A percentile compares a stretch with the other conserved stretches of the same genome.
Conservation (phyloP, 2,797 vertebrate species). For the Parotocinclus haroldoi region DNA sequence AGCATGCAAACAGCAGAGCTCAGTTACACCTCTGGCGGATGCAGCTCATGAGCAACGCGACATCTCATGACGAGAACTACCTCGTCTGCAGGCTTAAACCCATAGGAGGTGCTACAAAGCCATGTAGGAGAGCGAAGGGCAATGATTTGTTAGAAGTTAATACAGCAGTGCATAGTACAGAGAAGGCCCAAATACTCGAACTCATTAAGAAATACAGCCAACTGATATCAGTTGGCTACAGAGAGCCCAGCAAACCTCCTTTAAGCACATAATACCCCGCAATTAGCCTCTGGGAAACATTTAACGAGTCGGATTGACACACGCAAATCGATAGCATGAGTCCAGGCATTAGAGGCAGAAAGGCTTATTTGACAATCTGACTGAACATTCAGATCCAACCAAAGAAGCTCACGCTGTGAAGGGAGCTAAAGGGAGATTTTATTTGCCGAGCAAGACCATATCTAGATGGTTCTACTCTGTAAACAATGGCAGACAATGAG, state of each 20-base stretch:
- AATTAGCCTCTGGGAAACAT: conserved; percentile 43
- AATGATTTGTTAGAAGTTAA: too few relatives aligned
- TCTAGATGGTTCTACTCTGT: conserved; percentile 24
- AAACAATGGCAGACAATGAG: conserved; percentile 28
- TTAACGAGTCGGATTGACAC: conserved; percentile 34
- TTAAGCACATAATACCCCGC: conserved; percentile 48
- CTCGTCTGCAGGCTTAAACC: conserved; percentile 19
- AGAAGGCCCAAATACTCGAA: too few relatives aligned
- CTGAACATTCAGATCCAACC: conserved; percentile 48
- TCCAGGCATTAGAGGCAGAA: conserved; percentile 19
- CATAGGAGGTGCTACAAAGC: conserved; percentile 65
- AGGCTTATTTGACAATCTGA: conserved; percentile 37
- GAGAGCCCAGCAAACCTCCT: conserved; percentile 28
- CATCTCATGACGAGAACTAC: background rate
- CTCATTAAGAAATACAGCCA: conserved; percentile 7
- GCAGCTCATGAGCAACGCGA: background rate
- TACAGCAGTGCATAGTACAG: too few relatives aligned
- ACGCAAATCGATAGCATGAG: conserved; percentile 41
- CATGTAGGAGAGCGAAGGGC: background rate
- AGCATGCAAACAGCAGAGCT: conserved; percentile 42
- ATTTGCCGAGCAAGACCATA: conserved; percentile 11
- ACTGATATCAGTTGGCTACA: background rate
- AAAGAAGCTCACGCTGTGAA: conserved; percentile 37
- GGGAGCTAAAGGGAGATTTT: conserved; percentile 3
- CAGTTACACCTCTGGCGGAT: conserved; percentile 19